Evolutionary conservation across 2,113 vertebrate species (phyloP).

Genomic region (Cebidichthys violaceus): DNA sequence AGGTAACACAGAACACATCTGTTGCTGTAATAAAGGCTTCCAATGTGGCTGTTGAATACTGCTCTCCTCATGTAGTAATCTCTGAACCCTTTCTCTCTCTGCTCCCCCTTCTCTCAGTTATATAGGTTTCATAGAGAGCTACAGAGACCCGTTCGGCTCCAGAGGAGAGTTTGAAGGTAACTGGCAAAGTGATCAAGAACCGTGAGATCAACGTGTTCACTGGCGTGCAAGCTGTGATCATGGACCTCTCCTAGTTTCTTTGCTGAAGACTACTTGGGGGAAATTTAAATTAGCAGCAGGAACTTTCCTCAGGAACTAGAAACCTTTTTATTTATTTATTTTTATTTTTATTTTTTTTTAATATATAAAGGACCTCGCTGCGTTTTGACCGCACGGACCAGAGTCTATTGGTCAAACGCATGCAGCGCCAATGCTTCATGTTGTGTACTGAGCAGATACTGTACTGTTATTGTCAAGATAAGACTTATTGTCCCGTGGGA

Average conservation of each 20-base stretch:
- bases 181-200: neutral
- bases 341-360: too few species aligned
- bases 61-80: neutral
- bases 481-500: too few species aligned
- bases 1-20: neutral
- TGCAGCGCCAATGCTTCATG: neutral
- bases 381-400: neutral
- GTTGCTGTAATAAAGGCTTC: neutral
- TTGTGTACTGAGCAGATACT: neutral
- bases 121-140: slow-evolving; percentile 95
- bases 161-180: slow-evolving; percentile 95
- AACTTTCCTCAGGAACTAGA: neutral
- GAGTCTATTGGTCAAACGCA: neutral
- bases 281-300: neutral
- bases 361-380: neutral
- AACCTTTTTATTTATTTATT: neutral
- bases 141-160: slow-evolving; percentile 93
- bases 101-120: slow-evolving; percentile 81
- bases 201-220: neutral
- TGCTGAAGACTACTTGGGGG: neutral
- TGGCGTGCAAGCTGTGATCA: neutral
- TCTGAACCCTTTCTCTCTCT: neutral
- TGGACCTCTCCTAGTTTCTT: neutral
- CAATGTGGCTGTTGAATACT: neutral
- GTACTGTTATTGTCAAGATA: neutral